These are phyloP conservation scores for Bagarius yarrelli DNA, from an alignment of 2,113 vertebrate genomes.

Conservation along the genomic window DNA sequence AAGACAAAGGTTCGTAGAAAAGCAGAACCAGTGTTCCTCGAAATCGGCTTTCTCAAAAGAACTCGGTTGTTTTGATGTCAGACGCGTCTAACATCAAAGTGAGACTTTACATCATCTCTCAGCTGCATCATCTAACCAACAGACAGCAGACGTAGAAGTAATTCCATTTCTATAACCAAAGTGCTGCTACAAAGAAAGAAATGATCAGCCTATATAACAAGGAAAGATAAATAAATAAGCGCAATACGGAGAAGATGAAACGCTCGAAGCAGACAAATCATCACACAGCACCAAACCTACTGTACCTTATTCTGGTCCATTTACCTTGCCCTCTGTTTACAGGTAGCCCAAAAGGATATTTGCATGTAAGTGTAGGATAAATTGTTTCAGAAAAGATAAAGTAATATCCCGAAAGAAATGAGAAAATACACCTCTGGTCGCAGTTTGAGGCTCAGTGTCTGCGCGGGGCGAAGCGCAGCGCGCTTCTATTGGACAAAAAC, in stretches of 20 bases:
- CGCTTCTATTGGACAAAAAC: constrained; percentile 52
- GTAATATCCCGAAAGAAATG: constrained; percentile 1
- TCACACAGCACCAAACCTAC: constrained; percentile 32
- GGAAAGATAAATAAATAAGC: not conserved
- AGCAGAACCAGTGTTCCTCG: not conserved
- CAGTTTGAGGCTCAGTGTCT: constrained; percentile 13
- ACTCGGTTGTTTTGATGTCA: not conserved
- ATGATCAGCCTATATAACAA: not conserved
- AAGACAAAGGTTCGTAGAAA: constrained; percentile 4
- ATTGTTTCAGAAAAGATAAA: not conserved
- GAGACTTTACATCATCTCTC: not conserved
- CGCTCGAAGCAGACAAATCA: not conserved
- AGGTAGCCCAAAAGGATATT: not conserved
- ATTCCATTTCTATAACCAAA: not conserved
- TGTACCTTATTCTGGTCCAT: constrained; percentile 48
- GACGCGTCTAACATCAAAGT: constrained; percentile 1
- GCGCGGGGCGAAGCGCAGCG: constrained; percentile 32
- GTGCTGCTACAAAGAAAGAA: not conserved
- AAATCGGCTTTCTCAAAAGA: not conserved
- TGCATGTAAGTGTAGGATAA: not conserved
- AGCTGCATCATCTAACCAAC: not conserved
- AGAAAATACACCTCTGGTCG: not conserved
- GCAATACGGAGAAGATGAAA: not conserved
- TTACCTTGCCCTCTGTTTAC: constrained; percentile 44
- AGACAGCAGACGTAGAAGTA: not conserved